Evolutionary conservation across 1,140 invertebrate species (phyloP).

Genomic region (Neelides sp.): DNA sequence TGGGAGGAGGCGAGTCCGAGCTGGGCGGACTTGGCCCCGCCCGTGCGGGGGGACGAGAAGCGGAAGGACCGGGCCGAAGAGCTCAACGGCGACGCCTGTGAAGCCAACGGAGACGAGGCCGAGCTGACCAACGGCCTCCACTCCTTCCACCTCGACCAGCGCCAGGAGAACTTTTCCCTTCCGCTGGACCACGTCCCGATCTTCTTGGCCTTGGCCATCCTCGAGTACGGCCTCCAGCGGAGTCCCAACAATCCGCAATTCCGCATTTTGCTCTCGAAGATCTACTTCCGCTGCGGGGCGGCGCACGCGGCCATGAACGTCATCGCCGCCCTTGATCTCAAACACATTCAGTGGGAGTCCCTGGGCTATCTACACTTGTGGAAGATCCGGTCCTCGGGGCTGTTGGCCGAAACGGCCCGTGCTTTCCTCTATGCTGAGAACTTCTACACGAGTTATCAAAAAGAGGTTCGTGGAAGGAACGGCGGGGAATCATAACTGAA

Average conservation of each 20-base stretch:
- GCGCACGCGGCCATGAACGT: constrained; percentile 10
- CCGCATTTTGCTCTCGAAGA: constrained; percentile 56
- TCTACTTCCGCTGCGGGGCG: constrained; percentile 58
- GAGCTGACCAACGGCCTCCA: no score
- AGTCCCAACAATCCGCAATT: constrained; percentile 66
- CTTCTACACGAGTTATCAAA: constrained; percentile 74
- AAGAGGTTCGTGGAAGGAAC: constrained; percentile 68
- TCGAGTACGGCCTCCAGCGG: constrained; percentile 54
- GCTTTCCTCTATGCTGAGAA: constrained; percentile 59
- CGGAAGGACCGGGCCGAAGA: background rate
- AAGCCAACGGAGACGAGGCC: no score
- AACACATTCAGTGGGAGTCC: constrained; percentile 88
- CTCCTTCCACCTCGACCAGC: no score
- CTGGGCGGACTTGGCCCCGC: background rate
- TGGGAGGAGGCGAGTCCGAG: no score
- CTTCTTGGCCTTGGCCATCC: constrained; percentile 41
- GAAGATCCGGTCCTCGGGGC: constrained; percentile 53
- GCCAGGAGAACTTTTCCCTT: no score
- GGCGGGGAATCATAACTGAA: constrained; percentile 16
- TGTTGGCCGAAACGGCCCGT: constrained; percentile 48
- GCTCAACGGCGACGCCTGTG: background rate
- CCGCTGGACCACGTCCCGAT: constrained; percentile 22
- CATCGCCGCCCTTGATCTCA: constrained; percentile 59
- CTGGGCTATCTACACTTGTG: constrained; percentile 69
- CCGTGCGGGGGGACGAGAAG: constrained; percentile 5